These are phyloP conservation scores for Alexandromys fortis DNA, from an alignment of 2,113 vertebrate genomes.

Conservation along the genomic window DNA sequence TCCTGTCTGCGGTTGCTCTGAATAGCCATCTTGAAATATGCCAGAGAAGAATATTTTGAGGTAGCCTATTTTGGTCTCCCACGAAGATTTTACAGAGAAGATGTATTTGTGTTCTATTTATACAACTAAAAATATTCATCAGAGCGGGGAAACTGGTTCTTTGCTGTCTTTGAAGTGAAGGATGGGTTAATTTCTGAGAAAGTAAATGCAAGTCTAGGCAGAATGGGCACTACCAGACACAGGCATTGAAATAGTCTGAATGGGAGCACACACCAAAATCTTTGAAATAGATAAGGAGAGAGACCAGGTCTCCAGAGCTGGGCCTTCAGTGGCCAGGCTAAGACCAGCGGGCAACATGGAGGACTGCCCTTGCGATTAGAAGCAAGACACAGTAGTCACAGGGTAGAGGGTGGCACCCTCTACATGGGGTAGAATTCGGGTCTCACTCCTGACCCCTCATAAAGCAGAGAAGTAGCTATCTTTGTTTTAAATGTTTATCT, in stretches of 20 bases:
- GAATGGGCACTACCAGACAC: background rate
- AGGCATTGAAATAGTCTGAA: background rate
- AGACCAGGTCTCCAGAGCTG: background rate
- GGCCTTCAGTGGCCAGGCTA: fast-evolving
- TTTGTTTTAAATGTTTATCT: background rate
- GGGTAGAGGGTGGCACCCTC: fast-evolving
- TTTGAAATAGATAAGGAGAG: background rate
- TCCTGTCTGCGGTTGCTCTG: constrained; percentile 1
- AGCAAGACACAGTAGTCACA: background rate
- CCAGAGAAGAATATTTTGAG: constrained; percentile 39
- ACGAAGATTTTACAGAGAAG: constrained; percentile 14
- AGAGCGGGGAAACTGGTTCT: background rate
- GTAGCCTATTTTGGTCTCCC: constrained; percentile 41
- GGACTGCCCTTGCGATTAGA: background rate
- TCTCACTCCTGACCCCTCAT: background rate
- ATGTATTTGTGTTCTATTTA: constrained; percentile 16
- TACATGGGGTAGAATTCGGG: background rate
- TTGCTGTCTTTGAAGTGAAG: constrained; percentile 30
- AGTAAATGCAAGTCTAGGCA: constrained; percentile 15
- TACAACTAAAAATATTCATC: constrained; percentile 27
- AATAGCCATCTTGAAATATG: constrained; percentile 48
- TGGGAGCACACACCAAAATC: background rate
- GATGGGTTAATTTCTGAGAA: constrained; percentile 45
- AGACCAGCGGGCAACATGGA: fast-evolving
- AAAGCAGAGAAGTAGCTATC: background rate